phyloP scores from a whole-genome alignment of 2,113 vertebrate species.

The Rhineura floridana region DNA sequence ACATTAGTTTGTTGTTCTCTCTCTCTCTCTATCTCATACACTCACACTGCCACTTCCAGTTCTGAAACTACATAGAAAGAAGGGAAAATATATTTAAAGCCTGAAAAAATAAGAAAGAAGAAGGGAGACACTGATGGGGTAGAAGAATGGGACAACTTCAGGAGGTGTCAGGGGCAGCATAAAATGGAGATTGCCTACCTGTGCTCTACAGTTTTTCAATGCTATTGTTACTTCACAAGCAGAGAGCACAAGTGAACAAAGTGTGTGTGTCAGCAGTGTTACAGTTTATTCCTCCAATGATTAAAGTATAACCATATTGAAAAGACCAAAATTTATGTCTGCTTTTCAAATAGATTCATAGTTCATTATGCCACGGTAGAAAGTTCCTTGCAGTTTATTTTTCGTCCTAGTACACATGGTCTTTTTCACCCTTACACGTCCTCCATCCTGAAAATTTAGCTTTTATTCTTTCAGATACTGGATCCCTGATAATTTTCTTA shows the following conservation, averaged over 20 bases:
- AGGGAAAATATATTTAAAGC: no score
- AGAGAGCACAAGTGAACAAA: neutral
- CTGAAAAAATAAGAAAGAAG: no score
- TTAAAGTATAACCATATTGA: neutral
- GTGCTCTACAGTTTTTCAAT: neutral
- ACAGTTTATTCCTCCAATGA: neutral
- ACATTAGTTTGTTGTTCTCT: no score
- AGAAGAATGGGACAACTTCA: no score
- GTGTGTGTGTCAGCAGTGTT: neutral
- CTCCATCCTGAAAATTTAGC: neutral
- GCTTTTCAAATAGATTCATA: neutral
- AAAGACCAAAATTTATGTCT: neutral
- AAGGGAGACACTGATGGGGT: no score
- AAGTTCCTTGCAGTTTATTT: neutral
- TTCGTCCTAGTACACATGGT: neutral
- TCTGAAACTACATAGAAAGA: no score
- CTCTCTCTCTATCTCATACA: no score
- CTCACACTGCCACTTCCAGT: no score
- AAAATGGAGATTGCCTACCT: no score
- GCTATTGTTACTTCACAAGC: neutral
- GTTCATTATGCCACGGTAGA: neutral
- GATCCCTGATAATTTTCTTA: no score
- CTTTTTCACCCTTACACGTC: neutral
- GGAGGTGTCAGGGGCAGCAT: no score
- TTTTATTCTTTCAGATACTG: neutral